Percentiles rank a stretch among this genome's conserved stretches.
Conservation (phyloP, 1,140 invertebrate species). For the Eumeta japonica region DNA sequence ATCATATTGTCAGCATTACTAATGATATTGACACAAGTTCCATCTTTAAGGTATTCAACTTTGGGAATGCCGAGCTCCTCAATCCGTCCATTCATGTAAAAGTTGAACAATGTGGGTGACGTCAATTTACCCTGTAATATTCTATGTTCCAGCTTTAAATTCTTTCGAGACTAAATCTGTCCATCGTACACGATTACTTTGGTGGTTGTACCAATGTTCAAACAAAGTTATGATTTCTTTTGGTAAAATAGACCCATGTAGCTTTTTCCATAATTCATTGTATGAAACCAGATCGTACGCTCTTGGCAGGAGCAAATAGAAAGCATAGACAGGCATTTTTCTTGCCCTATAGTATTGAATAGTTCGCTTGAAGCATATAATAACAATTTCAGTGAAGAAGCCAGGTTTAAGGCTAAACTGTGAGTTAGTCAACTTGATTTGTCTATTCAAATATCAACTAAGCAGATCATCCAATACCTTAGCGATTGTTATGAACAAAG, state of each 20-base stretch:
- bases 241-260: too few species aligned
- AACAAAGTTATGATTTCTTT: background rate
- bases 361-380: conserved; percentile 11
- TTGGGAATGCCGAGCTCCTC: conserved; percentile 4
- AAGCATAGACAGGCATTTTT: conserved; percentile 8
- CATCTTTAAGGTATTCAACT: conserved; percentile 6
- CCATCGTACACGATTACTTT: background rate
- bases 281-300: conserved; percentile 7
- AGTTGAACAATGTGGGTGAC: too few species aligned
- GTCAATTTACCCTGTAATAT: too few species aligned
- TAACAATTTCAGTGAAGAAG: conserved; percentile 10
- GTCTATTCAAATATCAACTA: conserved; percentile 2
- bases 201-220: background rate
- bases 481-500: conserved; percentile 7
- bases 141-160: background rate
- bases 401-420: conserved; percentile 10
- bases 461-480: conserved; percentile 10
- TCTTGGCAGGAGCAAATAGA: conserved; percentile 8
- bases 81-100: conserved; percentile 9
- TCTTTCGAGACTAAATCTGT: background rate
- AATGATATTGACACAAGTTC: conserved; percentile 9
- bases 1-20: conserved; percentile 10
- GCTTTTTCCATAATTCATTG: conserved; percentile 5
- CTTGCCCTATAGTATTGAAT: conserved; percentile 8
- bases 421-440: conserved; percentile 5